Conservation (phyloP, 2,797 vertebrate species). For the Sebastes cheni region DNA sequence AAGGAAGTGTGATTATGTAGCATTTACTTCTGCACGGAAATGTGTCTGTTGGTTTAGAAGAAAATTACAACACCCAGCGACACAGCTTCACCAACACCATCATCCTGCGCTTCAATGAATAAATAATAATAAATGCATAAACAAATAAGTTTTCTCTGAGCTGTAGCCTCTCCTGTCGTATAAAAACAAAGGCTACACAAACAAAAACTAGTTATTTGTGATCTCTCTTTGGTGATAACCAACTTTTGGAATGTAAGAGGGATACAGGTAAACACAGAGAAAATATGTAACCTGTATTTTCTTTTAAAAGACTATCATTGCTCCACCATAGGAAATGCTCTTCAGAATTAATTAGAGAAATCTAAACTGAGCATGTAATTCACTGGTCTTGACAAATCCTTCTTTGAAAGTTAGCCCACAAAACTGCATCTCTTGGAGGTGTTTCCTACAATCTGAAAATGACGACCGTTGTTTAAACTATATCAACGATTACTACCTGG, state of each 20-base stretch:
- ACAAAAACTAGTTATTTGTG: neutral
- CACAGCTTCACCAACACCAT: neutral
- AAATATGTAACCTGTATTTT: neutral
- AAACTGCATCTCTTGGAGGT: neutral
- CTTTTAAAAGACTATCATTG: neutral
- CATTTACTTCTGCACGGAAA: neutral
- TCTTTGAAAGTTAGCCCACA: neutral
- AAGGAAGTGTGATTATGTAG: conserved; percentile 45
- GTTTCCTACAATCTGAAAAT: neutral
- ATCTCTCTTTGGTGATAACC: neutral
- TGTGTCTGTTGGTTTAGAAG: neutral
- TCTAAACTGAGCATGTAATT: neutral
- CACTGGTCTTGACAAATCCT: neutral
- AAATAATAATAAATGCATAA: neutral
- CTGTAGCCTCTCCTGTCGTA: neutral
- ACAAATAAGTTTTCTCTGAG: neutral
- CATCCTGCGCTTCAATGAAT: neutral
- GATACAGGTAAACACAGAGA: neutral
- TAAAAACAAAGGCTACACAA: neutral
- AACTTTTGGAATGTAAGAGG: neutral
- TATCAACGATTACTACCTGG: neutral
- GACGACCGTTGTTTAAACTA: neutral
- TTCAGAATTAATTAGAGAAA: neutral
- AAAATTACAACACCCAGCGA: neutral
- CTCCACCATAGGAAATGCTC: neutral